phyloP scores from a whole-genome alignment of 2,113 vertebrate genomes.

The Danio rerio region DNA sequence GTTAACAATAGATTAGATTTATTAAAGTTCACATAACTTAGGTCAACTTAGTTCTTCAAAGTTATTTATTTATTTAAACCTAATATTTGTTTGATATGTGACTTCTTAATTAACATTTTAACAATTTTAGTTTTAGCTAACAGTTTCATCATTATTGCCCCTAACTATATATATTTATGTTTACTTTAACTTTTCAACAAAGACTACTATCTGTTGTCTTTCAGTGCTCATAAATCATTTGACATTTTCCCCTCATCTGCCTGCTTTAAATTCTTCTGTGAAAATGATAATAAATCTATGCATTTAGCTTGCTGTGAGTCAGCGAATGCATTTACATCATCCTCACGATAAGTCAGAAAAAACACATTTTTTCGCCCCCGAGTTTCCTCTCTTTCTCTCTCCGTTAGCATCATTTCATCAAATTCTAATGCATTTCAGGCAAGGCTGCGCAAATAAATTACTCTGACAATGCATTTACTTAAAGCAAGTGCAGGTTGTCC shows the following conservation, averaged over 20 bases:
- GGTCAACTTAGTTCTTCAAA: too few species aligned
- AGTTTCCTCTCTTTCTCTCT: not conserved
- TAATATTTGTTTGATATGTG: too few species aligned
- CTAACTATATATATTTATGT: not conserved
- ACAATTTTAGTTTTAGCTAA: not conserved
- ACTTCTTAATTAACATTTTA: too few species aligned
- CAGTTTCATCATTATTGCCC: not conserved
- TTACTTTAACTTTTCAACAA: not conserved
- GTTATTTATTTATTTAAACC: too few species aligned
- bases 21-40: too few species aligned
- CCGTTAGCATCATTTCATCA: constrained; percentile 29
- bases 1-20: too few species aligned
- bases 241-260: not conserved
- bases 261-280: constrained; percentile 15
- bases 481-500: constrained; percentile 20
- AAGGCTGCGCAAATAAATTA: constrained; percentile 19
- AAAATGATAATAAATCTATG: constrained; percentile 38
- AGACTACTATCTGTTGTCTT: not conserved
- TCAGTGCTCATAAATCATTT: not conserved
- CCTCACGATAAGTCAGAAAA: constrained; percentile 49
- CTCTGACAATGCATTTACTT: constrained; percentile 35
- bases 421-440: constrained; percentile 23
- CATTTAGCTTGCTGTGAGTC: not conserved
- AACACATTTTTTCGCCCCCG: constrained; percentile 32
- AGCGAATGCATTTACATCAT: constrained; percentile 44